These are phyloP conservation scores for Rhynchophorus ferrugineus DNA, from an alignment of 1,140 invertebrate species.

Conservation along the genomic window DNA sequence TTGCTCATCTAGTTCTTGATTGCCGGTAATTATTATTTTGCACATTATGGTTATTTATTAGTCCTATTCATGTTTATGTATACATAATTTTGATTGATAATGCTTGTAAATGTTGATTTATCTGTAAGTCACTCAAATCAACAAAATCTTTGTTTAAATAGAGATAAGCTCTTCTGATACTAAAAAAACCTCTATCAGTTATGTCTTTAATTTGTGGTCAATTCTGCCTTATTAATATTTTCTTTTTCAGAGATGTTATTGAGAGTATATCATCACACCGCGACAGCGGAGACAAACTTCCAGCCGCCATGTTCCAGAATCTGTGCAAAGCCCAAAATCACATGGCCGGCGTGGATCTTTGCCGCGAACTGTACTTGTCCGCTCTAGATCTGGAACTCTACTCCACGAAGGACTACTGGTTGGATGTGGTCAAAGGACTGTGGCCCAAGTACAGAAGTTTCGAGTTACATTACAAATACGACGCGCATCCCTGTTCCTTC, in stretches of 20 bases:
- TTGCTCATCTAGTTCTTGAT: too few relatives aligned
- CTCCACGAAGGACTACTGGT: constrained; percentile 70
- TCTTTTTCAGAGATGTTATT: constrained; percentile 46
- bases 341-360: constrained; percentile 71
- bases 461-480: constrained; percentile 58
- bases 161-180: too few relatives aligned
- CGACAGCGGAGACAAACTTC: constrained; percentile 60
- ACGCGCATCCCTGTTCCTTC: constrained; percentile 75
- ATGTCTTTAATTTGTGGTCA: too few relatives aligned
- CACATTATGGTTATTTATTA: too few relatives aligned
- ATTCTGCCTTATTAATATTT: too few relatives aligned
- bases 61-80: too few relatives aligned
- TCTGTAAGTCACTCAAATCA: too few relatives aligned
- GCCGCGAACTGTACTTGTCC: constrained; percentile 71
- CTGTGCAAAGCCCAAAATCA: constrained; percentile 59
- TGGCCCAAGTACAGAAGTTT: constrained; percentile 74
- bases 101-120: too few relatives aligned
- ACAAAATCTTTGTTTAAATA: too few relatives aligned
- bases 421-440: constrained; percentile 61
- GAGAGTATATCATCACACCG: constrained; percentile 65
- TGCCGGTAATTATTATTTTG: too few relatives aligned
- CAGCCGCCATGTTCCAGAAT: constrained; percentile 56
- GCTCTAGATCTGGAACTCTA: constrained; percentile 81
- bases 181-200: too few relatives aligned
- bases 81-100: too few relatives aligned